A percentile compares a stretch with the other conserved stretches of the same genome.
Evolutionary conservation across 2,888 invertebrate species (phyloP).

Genomic region (Melanargia galathea): DNA sequence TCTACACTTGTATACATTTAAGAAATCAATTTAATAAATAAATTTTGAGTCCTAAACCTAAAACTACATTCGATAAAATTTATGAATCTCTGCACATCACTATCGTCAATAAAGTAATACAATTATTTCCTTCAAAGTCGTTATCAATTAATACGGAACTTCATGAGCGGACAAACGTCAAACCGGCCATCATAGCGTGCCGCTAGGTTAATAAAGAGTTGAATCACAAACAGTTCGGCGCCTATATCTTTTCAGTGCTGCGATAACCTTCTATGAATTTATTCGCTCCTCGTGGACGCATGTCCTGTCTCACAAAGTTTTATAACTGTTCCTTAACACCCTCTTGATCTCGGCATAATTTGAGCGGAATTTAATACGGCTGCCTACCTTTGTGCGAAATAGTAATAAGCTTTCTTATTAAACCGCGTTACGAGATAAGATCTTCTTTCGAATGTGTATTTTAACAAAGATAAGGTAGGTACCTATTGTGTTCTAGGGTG

Average conservation of each 20-base stretch:
- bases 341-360: conserved; percentile 25
- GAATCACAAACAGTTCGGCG: neutral
- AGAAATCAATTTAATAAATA: too few relatives aligned
- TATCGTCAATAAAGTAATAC: too few relatives aligned
- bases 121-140: too few relatives aligned
- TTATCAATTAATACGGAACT: too few relatives aligned
- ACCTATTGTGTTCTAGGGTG: neutral
- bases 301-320: conserved; percentile 5
- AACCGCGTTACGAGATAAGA: conserved; percentile 14
- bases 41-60: too few relatives aligned
- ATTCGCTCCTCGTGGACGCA: conserved; percentile 1
- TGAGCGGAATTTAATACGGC: conserved; percentile 25
- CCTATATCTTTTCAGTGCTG: neutral
- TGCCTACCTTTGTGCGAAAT: conserved; percentile 23
- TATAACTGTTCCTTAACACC: conserved; percentile 28
- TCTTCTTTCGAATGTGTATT: neutral
- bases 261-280: neutral
- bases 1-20: too few relatives aligned
- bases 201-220: too few relatives aligned
- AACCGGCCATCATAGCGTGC: too few relatives aligned
- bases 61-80: too few relatives aligned
- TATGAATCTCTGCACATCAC: too few relatives aligned
- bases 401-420: conserved; percentile 21
- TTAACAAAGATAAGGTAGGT: neutral
- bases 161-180: too few relatives aligned